These are phyloP conservation scores for Ceratoteleas bidentatus DNA, from an alignment of 1,140 invertebrate genomes.

Conservation along the genomic window DNA sequence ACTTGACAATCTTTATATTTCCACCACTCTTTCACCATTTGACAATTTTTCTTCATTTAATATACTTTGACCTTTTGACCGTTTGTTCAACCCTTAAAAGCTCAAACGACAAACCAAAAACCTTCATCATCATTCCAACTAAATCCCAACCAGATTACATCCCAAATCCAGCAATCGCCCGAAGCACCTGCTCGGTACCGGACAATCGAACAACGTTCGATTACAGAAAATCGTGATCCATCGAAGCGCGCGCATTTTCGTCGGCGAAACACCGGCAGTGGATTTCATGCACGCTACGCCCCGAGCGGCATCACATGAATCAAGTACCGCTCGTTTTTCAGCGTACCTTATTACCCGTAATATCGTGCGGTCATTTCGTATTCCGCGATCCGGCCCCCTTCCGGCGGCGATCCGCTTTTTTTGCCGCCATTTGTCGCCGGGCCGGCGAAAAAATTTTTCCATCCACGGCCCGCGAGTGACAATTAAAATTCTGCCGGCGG, in stretches of 20 bases:
- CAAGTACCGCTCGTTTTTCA: conserved; percentile 48
- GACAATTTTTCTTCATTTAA: too few species aligned
- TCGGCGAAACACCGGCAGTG: conserved; percentile 11
- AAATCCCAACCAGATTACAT: too few species aligned
- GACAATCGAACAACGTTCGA: too few species aligned
- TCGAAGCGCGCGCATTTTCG: conserved; percentile 12
- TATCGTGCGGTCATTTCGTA: conserved; percentile 26
- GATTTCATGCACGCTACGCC: conserved; percentile 39
- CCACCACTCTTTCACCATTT: too few species aligned
- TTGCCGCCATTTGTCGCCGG: conserved; percentile 33
- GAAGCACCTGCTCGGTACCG: too few species aligned
- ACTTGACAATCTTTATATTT: too few species aligned
- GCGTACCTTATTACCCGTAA: conserved; percentile 43
- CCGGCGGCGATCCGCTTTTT: conserved; percentile 35
- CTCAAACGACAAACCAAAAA: too few species aligned
- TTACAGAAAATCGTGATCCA: too few species aligned
- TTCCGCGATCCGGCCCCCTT: conserved; percentile 18
- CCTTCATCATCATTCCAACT: too few species aligned
- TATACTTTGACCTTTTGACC: too few species aligned
- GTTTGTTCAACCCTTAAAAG: too few species aligned
- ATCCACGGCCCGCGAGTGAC: conserved; percentile 38
- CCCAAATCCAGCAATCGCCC: too few species aligned
- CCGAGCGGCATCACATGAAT: conserved; percentile 28
- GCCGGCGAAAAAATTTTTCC: conserved; percentile 25
- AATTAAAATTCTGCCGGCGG: conserved; percentile 44